These are phyloP conservation scores for Nannoperca obscura DNA, from an alignment of 2,797 vertebrate species.

Conservation along the genomic window DNA sequence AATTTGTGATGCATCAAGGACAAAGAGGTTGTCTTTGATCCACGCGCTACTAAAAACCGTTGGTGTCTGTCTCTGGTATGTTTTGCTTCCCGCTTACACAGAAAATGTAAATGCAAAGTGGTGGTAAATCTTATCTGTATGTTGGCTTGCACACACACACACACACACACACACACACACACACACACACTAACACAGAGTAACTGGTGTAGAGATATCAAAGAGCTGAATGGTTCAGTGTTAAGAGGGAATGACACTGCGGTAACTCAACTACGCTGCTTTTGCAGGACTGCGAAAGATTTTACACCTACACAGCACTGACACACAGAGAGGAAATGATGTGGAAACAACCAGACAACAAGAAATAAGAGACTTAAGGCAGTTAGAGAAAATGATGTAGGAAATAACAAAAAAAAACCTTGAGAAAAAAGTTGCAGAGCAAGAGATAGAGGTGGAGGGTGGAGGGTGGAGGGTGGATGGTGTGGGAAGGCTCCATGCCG, in stretches of 20 bases:
- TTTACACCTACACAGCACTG: not conserved
- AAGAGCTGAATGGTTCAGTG: not conserved
- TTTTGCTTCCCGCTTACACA: not conserved
- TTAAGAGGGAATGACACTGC: not conserved
- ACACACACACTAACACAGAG: conserved; percentile 29
- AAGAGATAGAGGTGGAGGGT: conserved; percentile 19
- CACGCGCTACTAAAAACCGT: not conserved
- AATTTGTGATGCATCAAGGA: conserved; percentile 9
- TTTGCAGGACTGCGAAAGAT: conserved; percentile 3
- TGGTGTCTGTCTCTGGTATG: conserved; percentile 4
- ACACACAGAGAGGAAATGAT: not conserved
- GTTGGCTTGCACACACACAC: not conserved
- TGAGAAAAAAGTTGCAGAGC: not conserved
- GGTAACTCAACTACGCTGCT: conserved; percentile 6
- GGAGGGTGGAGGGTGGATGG: conserved; percentile 10
- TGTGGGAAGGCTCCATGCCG: conserved; percentile 67
- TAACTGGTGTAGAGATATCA: not conserved
- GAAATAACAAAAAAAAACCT: not conserved
- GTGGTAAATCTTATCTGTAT: conserved; percentile 40
- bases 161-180: conserved; percentile 8
- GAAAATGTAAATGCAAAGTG: conserved; percentile 52
- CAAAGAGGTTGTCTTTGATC: conserved; percentile 6
- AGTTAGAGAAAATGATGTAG: not conserved
- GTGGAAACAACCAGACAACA: not conserved
- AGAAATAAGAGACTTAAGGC: not conserved